Evolutionary conservation across 2,888 invertebrate species (phyloP), one percentile per base, ranked within the genome.

Genomic region (Camponotus fellah): DNA sequence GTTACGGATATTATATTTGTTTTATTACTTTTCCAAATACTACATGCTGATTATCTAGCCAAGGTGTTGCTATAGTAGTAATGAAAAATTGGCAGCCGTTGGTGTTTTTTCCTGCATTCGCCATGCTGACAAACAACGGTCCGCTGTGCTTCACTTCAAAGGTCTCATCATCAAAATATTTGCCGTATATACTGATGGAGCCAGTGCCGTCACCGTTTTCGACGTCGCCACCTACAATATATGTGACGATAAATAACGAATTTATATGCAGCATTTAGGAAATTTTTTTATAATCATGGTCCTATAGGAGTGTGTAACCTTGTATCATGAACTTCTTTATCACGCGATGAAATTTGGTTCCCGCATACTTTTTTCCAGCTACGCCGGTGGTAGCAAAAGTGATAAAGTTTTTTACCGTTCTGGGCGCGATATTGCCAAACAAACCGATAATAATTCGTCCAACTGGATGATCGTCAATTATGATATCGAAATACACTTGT

Each of bases 61-160:
- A 99, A 1, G 97, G 97, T 1, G 99, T 97, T 21, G 97, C 96
- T 86, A 97, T 96, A 0, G 98, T 97, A n/a, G 98, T 98, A 91
- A 99, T 98, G 94, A 99, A 97, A 95, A 99, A 99, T 95, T 99
- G 99, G 90, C 98, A 99, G 5, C 99, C 98, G 95, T 99, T 99
- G n/a, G 98, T 98, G 93, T 99, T 96, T 81, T 96, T 97, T 95
- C 97, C 97, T 92, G 96, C 96, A 94, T 99, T 99, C 1, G 99
- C 99, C 99, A 99, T 99, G 88, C 98, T 98, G 60, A 99, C 95
- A 95, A 98, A 97, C 81, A 99, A 99, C 2, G 98, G 96, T 14
- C 96, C 96, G 85, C 96, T 96, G 93, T 99, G 99, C 91, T 97
- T 96, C 5, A 98, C 96, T 43, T 96, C 96, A 91, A 99, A 97